Evolutionary conservation across 2,113 vertebrate species (phyloP).

Genomic region (Zosterops pallidus): DNA sequence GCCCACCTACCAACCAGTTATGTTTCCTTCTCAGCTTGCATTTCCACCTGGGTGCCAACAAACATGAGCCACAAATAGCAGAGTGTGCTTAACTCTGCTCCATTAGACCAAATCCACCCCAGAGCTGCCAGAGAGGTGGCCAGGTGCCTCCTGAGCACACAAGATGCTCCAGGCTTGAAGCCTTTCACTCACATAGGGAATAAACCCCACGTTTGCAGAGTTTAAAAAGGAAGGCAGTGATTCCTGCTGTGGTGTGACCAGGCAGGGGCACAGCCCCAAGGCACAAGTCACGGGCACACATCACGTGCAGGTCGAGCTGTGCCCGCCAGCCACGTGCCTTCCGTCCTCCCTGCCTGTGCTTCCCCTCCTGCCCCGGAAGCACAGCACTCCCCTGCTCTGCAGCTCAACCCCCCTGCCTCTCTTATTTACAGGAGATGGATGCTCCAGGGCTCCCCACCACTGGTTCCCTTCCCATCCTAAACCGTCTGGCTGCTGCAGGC

Average conservation of each 20-base stretch:
- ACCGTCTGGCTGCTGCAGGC: accelerated
- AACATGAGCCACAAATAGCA: not conserved
- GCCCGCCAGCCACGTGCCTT: accelerated
- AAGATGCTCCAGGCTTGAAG: not conserved
- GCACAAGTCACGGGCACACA: not conserved
- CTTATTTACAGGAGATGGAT: not conserved
- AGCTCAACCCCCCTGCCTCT: not conserved
- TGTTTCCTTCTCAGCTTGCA: not conserved
- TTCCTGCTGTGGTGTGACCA: not conserved
- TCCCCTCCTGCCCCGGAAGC: not conserved
- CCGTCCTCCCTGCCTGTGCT: accelerated
- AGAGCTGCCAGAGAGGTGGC: not conserved
- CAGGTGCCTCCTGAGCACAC: not conserved
- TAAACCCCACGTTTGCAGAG: not conserved
- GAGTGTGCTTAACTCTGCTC: not conserved
- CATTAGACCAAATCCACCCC: not conserved
- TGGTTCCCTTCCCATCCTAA: not conserved
- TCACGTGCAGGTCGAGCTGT: accelerated
- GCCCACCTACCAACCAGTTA: not conserved
- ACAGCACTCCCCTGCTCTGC: not conserved
- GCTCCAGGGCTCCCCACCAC: not conserved
- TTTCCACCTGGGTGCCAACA: not conserved
- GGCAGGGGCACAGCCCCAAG: not conserved
- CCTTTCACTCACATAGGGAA: accelerated
- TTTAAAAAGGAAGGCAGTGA: not conserved